Evolutionary conservation across 2,797 vertebrate species (phyloP).

Genomic region (Rhadinocentrus ornatus): DNA sequence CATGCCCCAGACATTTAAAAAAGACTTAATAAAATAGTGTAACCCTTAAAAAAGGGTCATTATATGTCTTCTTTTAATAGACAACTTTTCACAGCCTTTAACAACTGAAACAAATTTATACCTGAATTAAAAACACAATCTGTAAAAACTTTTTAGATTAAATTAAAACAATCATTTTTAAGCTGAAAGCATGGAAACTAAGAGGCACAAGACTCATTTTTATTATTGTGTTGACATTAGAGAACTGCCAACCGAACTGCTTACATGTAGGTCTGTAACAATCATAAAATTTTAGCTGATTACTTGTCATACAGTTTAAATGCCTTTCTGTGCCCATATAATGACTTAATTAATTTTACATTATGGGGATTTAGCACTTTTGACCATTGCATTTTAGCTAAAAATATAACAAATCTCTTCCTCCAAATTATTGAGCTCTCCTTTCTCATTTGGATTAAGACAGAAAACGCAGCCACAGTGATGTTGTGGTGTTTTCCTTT

Average conservation of each 20-base stretch:
- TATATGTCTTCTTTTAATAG: too few species aligned
- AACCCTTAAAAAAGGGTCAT: background rate
- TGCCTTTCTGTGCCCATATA: background rate
- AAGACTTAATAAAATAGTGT: background rate
- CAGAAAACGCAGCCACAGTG: background rate
- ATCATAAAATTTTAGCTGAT: background rate
- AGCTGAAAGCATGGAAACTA: too few species aligned
- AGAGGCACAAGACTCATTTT: background rate
- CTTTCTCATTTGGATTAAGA: background rate
- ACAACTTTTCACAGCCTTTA: too few species aligned
- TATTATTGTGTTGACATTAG: background rate
- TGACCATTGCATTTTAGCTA: background rate
- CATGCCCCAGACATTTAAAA: background rate
- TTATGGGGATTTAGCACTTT: background rate
- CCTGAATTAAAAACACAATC: too few species aligned
- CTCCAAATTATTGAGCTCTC: background rate
- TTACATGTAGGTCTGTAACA: background rate
- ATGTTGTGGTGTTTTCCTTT: background rate
- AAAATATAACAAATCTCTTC: background rate
- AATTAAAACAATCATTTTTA: too few species aligned
- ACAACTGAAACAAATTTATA: too few species aligned
- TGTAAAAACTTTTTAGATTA: too few species aligned
- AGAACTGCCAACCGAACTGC: background rate
- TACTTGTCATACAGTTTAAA: background rate
- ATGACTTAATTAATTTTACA: background rate